Base-by-base conservation (phyloP, 2,888 invertebrate genomes). In the Acrobeloides nanus region DNA sequence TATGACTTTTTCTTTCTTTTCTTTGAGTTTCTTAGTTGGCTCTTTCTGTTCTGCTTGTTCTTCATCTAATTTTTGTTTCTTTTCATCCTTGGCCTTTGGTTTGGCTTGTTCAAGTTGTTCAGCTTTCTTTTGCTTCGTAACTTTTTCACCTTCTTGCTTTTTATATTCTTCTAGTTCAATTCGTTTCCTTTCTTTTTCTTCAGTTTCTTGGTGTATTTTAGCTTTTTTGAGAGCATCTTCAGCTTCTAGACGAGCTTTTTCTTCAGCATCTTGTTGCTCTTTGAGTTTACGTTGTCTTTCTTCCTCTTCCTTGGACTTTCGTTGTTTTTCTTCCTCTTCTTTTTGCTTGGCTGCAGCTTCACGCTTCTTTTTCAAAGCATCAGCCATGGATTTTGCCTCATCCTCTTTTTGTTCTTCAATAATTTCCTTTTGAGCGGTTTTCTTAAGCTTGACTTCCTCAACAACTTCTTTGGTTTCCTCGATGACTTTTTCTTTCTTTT, bases 351-450 rank as follows among this genome's bases (percentile, higher is more conserved):
- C 6, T 25, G 23, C 1, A 21, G 23, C 31, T 8, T 51, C 51
- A 8, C 17, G 8, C 26, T 26, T 32, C 26, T 58, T 17, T 29
- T 38, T 34, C 4, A 26, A 33, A 4, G 25, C 59, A 15, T 52
- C 59, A 23, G 32, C 41, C 15, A 40, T 42, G 7, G 17, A 18
- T 23, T 48, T 43, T 8, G 24, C 18, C 24, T 39, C 23, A 1
- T 35, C 51, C 55, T 56, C 43, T 6, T 23, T 41, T n/a, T 57
- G 50, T 56, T 35, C 23, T 55, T 59, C 18, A 34, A 35, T 12
- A 42, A 27, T 12, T 25, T 46, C n/a, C 35, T 63, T 55, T n/a
- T 53, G 34, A 12, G 34, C 7, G n/a, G 24, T 32, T 10, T 35
- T 20, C n/a, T 56, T 58, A 17, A 24, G 12, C 57, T 48, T 57